Evolutionary conservation across 2,113 vertebrate genomes (phyloP), one percentile per base, ranked within the genome.

Genomic region (Caranx ignobilis): DNA sequence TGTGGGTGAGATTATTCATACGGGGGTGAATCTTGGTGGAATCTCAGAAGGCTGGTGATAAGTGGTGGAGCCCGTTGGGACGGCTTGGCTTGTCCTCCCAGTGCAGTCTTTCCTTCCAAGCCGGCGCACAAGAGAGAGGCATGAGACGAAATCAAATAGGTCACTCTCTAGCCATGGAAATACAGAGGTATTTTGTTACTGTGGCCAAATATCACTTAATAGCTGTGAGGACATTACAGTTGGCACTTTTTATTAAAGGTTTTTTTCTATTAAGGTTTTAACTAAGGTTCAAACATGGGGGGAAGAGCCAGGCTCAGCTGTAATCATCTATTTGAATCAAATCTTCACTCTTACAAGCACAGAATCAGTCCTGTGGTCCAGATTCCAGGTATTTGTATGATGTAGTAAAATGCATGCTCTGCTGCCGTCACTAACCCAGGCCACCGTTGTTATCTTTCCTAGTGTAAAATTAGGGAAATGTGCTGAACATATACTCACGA

Each of bases 11-110:
- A 97, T 96, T 97, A 97, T 98, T 98, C 96, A 97, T 97, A 96
- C 96, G 95, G 94, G 91, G 90, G 90, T 93, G 96, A 97, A 96
- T 96, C 95, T 96, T 96, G 91, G 95, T 94, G 95, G 96, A 97
- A 96, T 97, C 97, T 97, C 96, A 92, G 94, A 96, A 96, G 96
- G 95, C 95, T 96, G 96, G 95, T 97, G 96, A 97, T 98, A 97
- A 98, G 96, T 96, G 97, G 95, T 96, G 96, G 95, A 97, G 88
- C 89, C 97, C 96, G 94, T 94, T 96, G 95, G 96, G 96, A 93
- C 43, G 80, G 66, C 83, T 86, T 54, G 84, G 81, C 70, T 83
- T 69, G 82, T 93, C 96, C 96, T 97, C 96, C 95, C 94, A 71
- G 61, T 74, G 76, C 79, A 79, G 69, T 45, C 77, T 87, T 83